Evolutionary conservation across 2,888 invertebrate species (phyloP).

Genomic region (Caenorhabditis angaria): DNA sequence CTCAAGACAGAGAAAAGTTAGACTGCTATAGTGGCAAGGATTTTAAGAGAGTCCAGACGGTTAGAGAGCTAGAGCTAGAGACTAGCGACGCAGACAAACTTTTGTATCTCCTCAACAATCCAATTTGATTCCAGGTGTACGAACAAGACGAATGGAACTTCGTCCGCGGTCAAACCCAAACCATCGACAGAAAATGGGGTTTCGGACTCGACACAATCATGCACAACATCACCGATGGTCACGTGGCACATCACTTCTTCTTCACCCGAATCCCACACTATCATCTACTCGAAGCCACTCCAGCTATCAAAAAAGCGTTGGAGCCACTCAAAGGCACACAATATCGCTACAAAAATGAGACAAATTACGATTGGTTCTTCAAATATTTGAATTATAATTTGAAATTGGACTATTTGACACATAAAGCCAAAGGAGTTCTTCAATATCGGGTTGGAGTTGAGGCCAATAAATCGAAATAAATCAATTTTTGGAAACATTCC

Average conservation of each 20-base stretch:
- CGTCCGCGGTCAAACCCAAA: constrained; percentile 59
- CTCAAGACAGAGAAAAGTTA: too few species aligned
- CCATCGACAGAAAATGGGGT: constrained; percentile 58
- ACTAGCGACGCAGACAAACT: too few species aligned
- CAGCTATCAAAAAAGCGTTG: constrained; percentile 54
- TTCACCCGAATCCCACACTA: constrained; percentile 70
- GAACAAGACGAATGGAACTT: constrained; percentile 63
- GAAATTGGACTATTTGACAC: constrained; percentile 65
- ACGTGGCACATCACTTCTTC: constrained; percentile 71
- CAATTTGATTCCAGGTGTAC: constrained; percentile 43
- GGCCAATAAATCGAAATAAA: constrained; percentile 9
- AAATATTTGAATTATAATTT: constrained; percentile 65
- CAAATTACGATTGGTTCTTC: constrained; percentile 63
- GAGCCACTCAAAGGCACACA: constrained; percentile 48
- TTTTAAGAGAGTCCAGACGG: too few species aligned
- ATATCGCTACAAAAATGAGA: constrained; percentile 63
- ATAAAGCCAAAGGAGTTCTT: constrained; percentile 66
- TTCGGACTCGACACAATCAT: constrained; percentile 57
- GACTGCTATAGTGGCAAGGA: too few species aligned
- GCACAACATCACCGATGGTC: constrained; percentile 65
- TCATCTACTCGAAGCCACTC: constrained; percentile 65
- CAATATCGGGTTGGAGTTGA: constrained; percentile 59
- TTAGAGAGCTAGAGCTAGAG: too few species aligned
- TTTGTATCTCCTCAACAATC: background rate
- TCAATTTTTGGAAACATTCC: background rate